Evolutionary conservation across 2,888 invertebrate genomes (phyloP), one percentile per base, ranked within the genome.

Genomic region (Lithophane ornitopus): DNA sequence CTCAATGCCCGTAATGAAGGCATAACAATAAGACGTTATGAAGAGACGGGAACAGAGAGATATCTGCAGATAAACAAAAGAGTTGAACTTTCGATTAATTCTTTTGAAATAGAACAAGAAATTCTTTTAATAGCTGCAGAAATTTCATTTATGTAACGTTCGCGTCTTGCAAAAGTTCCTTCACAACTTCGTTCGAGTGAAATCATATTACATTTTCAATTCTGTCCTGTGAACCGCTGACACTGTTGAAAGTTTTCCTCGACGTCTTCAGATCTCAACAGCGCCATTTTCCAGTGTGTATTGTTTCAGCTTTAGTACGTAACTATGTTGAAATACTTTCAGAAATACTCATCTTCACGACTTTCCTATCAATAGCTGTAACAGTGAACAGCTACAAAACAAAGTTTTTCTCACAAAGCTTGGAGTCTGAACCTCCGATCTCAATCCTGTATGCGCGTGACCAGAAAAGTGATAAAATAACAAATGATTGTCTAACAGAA

Each of bases 381-480:
- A 86, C 89, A 81, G 92, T 90, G 61, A 87, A 90, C 78, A 87
- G 93, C 83, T 93, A 85, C 83, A 93, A 92, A 87, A 91, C 90
- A 81, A 93, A 93, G 80, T 94, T 91, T 85, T 93, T 96, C 80
- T 94, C 95, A 3, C 92, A 93, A 85, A 93, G 89, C 70, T 82
- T 94, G 87, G 95, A 95, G n/a, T 90, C 94, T 0, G 96, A 95
- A 76, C 93, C 95, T 0, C 92, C 95, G 0, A 90, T 96, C 80
- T 95, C 96, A 14, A 95, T 93, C 71, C 90, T 95, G 19, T 96
- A 96, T 81, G 95, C 96, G 0, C 91, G 93, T 2, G 96, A 96
- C 89, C 93, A 94, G 84, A 93, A 84, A 84, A 96, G 96, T 81
- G 96, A 96, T 74, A 89, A 90, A 74, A 87, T 95, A 28, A 94